These are phyloP conservation scores for Daubentonia madagascariensis DNA, from an alignment of 2,113 vertebrate species.

Conservation along the genomic window DNA sequence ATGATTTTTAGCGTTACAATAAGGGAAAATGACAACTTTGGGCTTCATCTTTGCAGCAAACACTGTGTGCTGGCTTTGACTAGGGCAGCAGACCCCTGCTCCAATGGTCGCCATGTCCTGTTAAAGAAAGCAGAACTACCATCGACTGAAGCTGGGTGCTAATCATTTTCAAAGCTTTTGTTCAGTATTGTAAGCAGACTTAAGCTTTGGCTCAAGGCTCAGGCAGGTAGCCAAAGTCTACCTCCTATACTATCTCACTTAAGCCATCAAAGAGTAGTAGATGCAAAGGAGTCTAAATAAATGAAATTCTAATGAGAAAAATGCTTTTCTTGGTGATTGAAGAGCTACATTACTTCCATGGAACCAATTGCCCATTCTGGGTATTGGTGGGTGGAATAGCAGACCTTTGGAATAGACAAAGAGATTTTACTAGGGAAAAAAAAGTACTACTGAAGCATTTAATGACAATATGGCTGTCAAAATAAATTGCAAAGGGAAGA, in stretches of 20 bases:
- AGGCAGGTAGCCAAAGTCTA: no score
- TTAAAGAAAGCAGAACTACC: no score
- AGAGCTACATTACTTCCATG: neutral
- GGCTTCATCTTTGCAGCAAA: no score
- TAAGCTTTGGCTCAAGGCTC: no score
- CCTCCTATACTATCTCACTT: neutral
- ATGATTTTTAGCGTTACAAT: no score
- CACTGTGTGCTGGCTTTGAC: no score
- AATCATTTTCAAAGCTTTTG: no score
- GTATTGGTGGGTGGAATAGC: neutral
- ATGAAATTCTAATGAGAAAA: neutral
- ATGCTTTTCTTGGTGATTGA: neutral
- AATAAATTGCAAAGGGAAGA: neutral
- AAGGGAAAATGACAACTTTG: no score
- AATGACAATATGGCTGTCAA: neutral
- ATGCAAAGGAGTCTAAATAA: neutral
- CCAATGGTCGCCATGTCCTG: no score
- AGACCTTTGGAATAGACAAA: neutral
- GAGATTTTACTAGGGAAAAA: neutral
- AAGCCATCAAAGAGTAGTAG: neutral
- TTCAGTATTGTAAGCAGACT: no score
- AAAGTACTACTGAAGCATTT: neutral
- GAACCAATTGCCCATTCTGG: neutral
- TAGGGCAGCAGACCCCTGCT: no score
- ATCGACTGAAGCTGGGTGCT: no score